Evolutionary conservation across 2,113 vertebrate genomes (phyloP).

Genomic region (Cyanoliseus patagonus): DNA sequence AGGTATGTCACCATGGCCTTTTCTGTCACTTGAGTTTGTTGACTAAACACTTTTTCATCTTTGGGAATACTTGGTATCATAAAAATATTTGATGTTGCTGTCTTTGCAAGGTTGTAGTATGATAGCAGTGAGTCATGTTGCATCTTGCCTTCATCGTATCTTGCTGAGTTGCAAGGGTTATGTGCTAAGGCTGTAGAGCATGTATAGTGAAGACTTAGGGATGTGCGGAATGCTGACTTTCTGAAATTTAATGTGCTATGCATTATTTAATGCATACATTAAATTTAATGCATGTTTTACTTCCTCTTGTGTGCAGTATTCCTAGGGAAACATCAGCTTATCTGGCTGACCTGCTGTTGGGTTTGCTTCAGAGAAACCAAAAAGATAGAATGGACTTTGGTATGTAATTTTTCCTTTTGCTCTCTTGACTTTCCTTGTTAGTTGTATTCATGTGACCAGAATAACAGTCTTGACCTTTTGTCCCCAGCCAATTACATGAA

Average conservation of each 20-base stretch:
- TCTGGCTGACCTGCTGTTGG: conserved; percentile 86
- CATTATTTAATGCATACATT: neutral
- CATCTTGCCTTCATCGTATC: neutral
- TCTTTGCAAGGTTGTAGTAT: neutral
- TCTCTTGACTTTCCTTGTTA: neutral
- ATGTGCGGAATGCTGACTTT: neutral
- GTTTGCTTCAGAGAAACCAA: conserved; percentile 94
- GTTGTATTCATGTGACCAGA: neutral
- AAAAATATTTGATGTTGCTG: neutral
- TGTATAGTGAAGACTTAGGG: neutral
- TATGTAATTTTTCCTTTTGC: conserved; percentile 66
- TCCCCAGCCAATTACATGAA: neutral
- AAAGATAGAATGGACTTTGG: conserved; percentile 97
- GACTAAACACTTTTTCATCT: neutral
- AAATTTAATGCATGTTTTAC: neutral
- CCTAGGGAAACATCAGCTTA: conserved; percentile 92
- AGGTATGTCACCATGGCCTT: conserved; percentile 77
- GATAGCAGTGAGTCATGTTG: neutral
- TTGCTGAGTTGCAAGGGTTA: neutral
- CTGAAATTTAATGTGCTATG: neutral
- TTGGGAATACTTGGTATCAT: neutral
- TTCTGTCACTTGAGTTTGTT: neutral
- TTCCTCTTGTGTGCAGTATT: conserved; percentile 76
- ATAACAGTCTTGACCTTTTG: conserved; percentile 9
- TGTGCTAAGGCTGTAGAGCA: neutral